phyloP scores from a whole-genome alignment of 2,797 vertebrate genomes.

The Esox lucius region DNA sequence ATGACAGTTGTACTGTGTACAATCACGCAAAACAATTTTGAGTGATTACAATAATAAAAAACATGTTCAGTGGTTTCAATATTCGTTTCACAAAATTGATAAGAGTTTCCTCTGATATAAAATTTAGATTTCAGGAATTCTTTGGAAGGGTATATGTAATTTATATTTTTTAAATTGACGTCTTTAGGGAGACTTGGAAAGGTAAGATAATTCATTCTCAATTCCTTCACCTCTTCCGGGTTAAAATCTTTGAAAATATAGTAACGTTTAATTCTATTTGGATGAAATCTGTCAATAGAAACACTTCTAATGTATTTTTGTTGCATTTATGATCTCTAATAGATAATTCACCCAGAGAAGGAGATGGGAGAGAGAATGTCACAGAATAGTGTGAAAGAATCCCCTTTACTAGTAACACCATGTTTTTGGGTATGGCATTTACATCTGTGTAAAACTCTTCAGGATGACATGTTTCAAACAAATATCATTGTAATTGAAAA shows the following conservation, averaged over 20 bases:
- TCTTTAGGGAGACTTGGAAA: too few species aligned
- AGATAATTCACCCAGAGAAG: neutral
- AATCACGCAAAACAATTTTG: slow-evolving; percentile 18
- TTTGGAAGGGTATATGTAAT: slow-evolving; percentile 4
- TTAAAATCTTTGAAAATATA: neutral
- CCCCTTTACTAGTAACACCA: neutral
- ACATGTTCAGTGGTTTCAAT: slow-evolving; percentile 6
- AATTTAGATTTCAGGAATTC: neutral
- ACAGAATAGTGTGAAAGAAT: neutral
- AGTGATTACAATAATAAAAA: neutral
- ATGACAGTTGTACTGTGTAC: too few species aligned
- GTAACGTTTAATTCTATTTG: neutral
- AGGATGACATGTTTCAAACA: neutral
- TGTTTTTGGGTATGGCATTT: neutral
- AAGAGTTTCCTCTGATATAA: neutral
- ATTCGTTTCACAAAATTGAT: neutral
- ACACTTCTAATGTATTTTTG: slow-evolving; percentile 1
- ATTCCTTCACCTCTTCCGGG: neutral
- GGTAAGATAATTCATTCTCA: slow-evolving; percentile 3
- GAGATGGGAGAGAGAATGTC: neutral
- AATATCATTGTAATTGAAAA: slow-evolving; percentile 1
- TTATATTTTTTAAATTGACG: neutral
- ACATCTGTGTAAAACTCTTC: neutral
- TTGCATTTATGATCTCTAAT: neutral
- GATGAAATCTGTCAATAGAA: neutral